phyloP scores from a whole-genome alignment of 2,888 invertebrate species.

The Tholera decimalis region DNA sequence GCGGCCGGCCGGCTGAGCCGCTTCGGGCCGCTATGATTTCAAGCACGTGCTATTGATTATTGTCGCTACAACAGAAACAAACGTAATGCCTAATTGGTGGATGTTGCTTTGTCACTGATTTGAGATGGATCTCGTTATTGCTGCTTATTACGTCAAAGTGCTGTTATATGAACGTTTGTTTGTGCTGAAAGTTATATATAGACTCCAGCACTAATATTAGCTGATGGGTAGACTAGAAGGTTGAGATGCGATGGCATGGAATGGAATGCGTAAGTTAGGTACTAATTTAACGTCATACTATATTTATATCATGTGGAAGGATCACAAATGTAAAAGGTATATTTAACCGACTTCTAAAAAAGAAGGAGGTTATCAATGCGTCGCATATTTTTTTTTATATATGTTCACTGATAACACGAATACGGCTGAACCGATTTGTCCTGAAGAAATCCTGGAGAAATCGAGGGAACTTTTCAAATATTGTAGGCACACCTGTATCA shows the following conservation, averaged over 20 bases:
- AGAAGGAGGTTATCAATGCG: no score
- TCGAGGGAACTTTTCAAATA: no score
- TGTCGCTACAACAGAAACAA: constrained; percentile 63
- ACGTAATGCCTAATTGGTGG: constrained; percentile 57
- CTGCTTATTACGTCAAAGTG: background rate
- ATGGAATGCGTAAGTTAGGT: background rate
- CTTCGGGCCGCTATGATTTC: constrained; percentile 70
- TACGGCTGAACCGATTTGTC: no score
- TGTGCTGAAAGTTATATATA: background rate
- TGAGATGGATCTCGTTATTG: constrained; percentile 14
- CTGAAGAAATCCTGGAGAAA: no score
- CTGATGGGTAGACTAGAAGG: background rate
- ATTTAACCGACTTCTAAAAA: no score
- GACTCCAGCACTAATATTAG: background rate
- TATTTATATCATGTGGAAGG: background rate
- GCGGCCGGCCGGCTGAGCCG: constrained; percentile 67
- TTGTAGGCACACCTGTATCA: no score
- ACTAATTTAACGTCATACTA: background rate
- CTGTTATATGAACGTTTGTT: background rate
- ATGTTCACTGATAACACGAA: no score
- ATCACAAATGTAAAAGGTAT: no score
- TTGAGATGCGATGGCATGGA: background rate
- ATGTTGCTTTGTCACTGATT: constrained; percentile 44
- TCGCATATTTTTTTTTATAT: no score
- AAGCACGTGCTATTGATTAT: constrained; percentile 70